Conservation (phyloP, 2,888 invertebrate species). For the Tenthredo distinguenda region DNA sequence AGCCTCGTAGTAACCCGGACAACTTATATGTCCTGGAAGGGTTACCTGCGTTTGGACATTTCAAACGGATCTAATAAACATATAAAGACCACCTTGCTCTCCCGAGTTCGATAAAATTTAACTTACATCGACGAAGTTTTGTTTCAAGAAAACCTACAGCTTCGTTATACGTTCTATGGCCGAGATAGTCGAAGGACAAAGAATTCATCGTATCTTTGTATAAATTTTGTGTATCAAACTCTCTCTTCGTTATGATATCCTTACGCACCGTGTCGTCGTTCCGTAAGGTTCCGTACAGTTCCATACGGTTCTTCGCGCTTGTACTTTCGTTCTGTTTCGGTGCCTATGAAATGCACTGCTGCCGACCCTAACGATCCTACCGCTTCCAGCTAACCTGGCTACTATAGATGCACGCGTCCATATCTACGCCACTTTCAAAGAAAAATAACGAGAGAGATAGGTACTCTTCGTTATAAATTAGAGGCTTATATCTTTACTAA, state of each 20-base stretch:
- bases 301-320: slow-evolving; percentile 46
- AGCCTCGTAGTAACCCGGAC: slow-evolving; percentile 44
- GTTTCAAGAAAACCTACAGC: background rate
- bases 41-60: slow-evolving; percentile 29
- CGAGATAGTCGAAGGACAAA: background rate
- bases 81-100: slow-evolving; percentile 27
- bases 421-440: slow-evolving; percentile 17
- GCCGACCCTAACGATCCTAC: slow-evolving; percentile 49
- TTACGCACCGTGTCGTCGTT: slow-evolving; percentile 38
- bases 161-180: background rate
- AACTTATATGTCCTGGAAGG: slow-evolving; percentile 43
- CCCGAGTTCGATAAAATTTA: background rate
- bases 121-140: background rate
- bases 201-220: background rate
- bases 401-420: slow-evolving; percentile 39
- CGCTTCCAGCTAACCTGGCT: slow-evolving; percentile 36
- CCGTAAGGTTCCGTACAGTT: slow-evolving; percentile 16
- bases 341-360: slow-evolving; percentile 51
- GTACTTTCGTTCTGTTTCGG: slow-evolving; percentile 52
- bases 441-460: background rate
- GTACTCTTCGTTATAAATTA: slow-evolving; percentile 18
- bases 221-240: background rate
- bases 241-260: slow-evolving; percentile 43
- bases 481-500: background rate
- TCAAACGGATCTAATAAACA: slow-evolving; percentile 33